phyloP scores from a whole-genome alignment of 1,140 invertebrate species.

The Nasonia vitripennis region DNA sequence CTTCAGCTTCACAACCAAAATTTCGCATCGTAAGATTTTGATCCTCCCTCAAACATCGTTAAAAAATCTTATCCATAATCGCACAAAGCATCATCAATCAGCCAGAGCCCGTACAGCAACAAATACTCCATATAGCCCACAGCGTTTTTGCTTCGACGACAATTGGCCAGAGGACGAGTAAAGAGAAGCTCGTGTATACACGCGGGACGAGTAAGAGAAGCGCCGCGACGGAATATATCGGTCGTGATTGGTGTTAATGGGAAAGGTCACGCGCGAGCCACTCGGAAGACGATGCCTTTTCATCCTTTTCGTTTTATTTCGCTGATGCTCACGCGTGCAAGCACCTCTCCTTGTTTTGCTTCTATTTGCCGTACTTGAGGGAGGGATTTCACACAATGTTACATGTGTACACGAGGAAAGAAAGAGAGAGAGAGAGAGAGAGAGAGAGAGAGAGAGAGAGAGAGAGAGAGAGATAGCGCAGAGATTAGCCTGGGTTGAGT shows the following conservation, averaged over 20 bases:
- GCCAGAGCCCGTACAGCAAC: background rate
- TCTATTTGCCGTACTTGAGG: background rate
- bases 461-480: background rate
- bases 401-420: background rate
- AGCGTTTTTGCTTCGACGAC: background rate
- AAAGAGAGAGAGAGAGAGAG: background rate
- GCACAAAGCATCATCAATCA: background rate
- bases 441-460: background rate
- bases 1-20: background rate
- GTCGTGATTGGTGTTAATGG: conserved; percentile 52
- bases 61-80: background rate
- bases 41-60: background rate
- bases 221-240: conserved; percentile 15
- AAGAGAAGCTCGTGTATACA: background rate
- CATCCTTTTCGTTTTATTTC: background rate
- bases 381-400: background rate
- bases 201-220: background rate
- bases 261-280: conserved; percentile 46
- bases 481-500: background rate
- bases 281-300: conserved; percentile 7
- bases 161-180: background rate
- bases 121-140: background rate
- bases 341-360: background rate
- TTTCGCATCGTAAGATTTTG: no score
- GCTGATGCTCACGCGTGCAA: no score